Evolutionary conservation across 2,113 vertebrate species (phyloP).

Genomic region (Ammodytes dubius): DNA sequence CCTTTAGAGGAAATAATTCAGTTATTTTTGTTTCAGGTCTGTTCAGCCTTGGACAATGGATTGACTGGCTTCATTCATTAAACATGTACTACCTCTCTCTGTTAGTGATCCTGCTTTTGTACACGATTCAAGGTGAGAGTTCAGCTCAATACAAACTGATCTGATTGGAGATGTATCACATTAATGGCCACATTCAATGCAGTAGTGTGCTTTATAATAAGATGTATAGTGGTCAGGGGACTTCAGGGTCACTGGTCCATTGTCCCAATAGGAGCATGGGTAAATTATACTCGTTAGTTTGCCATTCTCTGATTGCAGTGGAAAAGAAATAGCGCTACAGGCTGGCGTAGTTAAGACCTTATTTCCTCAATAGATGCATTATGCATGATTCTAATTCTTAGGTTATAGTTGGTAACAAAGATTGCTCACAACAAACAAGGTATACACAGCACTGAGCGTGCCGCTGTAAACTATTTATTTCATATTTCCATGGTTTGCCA

Average conservation of each 20-base stretch:
- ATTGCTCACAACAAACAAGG: conserved; percentile 55
- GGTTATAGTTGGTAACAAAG: conserved; percentile 34
- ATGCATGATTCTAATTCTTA: conserved; percentile 48
- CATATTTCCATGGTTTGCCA: conserved; percentile 32
- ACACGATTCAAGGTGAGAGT: conserved; percentile 70
- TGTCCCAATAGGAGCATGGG: conserved; percentile 41
- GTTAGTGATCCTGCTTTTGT: conserved; percentile 62
- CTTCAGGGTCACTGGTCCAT: conserved; percentile 56
- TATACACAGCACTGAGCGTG: conserved; percentile 49
- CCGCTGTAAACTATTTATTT: conserved; percentile 34
- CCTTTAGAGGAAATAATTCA: background rate
- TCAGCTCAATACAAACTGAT: conserved; percentile 35
- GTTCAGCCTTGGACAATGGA: conserved; percentile 40
- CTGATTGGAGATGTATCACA: conserved; percentile 10
- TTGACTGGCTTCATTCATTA: conserved; percentile 39
- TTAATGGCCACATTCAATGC: conserved; percentile 11
- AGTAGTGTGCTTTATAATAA: conserved; percentile 27
- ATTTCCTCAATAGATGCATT: conserved; percentile 65
- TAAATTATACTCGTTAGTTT: conserved; percentile 59
- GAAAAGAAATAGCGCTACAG: conserved; percentile 47
- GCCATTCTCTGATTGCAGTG: conserved; percentile 49
- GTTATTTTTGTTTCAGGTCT: conserved; percentile 40
- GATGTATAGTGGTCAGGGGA: conserved; percentile 44
- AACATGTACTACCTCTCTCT: conserved; percentile 64
- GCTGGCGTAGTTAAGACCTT: conserved; percentile 62